A percentile compares a stretch with the other conserved stretches of the same genome.
These are phyloP conservation scores for Nipponia nippon DNA, from an alignment of 2,113 vertebrate genomes.

Conservation along the genomic window DNA sequence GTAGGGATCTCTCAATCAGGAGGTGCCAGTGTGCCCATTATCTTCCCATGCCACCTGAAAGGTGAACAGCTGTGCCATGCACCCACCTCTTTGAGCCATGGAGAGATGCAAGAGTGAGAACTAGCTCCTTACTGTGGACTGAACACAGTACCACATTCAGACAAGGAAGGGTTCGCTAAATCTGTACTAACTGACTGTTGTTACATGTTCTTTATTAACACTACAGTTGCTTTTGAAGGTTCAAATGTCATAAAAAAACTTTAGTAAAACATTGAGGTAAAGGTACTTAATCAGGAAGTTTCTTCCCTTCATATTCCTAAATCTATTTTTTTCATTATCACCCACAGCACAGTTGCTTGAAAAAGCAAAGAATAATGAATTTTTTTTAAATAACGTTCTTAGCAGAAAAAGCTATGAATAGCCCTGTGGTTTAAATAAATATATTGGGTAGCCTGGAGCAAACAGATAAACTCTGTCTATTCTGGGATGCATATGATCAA, in stretches of 20 bases:
- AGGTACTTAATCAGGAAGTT: background rate
- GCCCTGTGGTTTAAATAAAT: background rate
- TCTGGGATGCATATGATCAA: background rate
- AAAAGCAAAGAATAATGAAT: background rate
- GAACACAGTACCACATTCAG: background rate
- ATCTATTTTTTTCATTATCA: background rate
- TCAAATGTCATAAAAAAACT: background rate
- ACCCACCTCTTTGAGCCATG: background rate
- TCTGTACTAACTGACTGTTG: background rate
- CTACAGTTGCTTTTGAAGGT: background rate
- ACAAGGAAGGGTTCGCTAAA: fast-evolving
- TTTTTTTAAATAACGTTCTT: background rate
- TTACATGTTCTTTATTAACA: background rate
- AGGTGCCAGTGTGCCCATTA: too few relatives aligned
- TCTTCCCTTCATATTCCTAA: background rate
- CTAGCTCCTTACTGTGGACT: background rate
- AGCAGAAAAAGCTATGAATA: background rate
- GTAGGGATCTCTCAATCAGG: background rate
- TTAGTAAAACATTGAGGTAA: background rate
- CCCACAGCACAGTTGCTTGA: background rate
- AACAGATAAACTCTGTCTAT: background rate
- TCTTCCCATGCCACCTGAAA: background rate
- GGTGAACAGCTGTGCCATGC: background rate
- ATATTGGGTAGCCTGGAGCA: background rate
- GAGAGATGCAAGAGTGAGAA: fast-evolving